Evolutionary conservation across 2,888 invertebrate genomes (phyloP).

Genomic region (Ditylenchus weischeri): DNA sequence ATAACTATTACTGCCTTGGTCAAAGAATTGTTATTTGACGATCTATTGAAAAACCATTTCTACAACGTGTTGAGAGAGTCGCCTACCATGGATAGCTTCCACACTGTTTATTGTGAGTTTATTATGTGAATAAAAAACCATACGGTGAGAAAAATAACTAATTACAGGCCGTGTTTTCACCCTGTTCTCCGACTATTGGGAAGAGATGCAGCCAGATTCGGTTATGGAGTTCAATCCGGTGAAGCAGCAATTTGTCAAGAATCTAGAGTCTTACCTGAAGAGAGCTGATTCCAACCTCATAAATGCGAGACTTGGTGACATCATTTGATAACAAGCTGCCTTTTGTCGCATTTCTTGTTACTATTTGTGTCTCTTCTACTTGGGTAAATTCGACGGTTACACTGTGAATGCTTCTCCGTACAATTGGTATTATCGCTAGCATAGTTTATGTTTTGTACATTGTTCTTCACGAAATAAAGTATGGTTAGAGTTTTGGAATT

Average conservation of each 20-base stretch:
- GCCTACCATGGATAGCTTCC: constrained; percentile 69
- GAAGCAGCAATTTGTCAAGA: constrained; percentile 71
- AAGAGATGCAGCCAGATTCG: constrained; percentile 80
- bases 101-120: constrained; percentile 77
- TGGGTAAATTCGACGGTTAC: too few relatives aligned
- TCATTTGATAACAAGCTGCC: too few relatives aligned
- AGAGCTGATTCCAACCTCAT: constrained; percentile 25
- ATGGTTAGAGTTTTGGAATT: too few relatives aligned
- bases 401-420: too few relatives aligned
- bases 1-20: constrained; percentile 92
- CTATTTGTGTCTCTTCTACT: too few relatives aligned
- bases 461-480: too few relatives aligned
- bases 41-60: constrained; percentile 82
- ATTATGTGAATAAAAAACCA: not conserved
- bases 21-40: constrained; percentile 72
- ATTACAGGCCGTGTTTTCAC: constrained; percentile 75
- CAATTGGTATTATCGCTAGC: too few relatives aligned
- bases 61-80: constrained; percentile 71
- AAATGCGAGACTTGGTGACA: constrained; percentile 8
- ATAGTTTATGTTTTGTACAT: too few relatives aligned
- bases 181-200: constrained; percentile 92
- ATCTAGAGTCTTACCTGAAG: constrained; percentile 25
- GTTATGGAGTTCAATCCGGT: constrained; percentile 93
- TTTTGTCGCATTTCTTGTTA: too few relatives aligned
- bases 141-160: not conserved